Evolutionary conservation across 2,113 vertebrate genomes (phyloP).

Genomic region (Periophthalmus modestus): DNA sequence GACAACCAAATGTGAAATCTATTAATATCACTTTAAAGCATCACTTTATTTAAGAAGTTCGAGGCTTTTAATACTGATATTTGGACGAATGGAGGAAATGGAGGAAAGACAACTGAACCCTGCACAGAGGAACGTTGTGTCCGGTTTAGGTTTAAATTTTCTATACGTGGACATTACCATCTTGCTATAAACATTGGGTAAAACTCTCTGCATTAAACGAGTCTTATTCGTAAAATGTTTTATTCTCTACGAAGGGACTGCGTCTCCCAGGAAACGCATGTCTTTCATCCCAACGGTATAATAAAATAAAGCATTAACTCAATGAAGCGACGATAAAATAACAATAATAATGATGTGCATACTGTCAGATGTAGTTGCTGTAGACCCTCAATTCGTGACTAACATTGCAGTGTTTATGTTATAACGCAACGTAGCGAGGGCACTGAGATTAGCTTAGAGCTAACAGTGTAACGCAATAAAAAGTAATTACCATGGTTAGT

Average conservation of each 20-base stretch:
- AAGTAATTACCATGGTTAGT: slow-evolving; percentile 36
- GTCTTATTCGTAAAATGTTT: not conserved
- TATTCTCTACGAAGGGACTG: not conserved
- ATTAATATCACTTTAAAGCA: too few relatives aligned
- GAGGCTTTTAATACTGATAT: too few relatives aligned
- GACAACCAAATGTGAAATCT: too few relatives aligned
- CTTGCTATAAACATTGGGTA: not conserved
- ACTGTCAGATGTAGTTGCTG: not conserved
- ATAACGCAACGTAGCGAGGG: not conserved
- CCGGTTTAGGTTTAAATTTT: not conserved
- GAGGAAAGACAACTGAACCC: too few relatives aligned
- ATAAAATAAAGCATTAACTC: not conserved
- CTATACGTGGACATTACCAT: not conserved
- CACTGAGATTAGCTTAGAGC: not conserved
- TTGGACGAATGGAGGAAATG: too few relatives aligned
- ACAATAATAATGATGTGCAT: not conserved
- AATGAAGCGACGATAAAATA: not conserved
- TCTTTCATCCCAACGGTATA: not conserved
- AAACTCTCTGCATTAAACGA: not conserved
- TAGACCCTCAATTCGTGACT: too few relatives aligned
- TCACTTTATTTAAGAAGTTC: too few relatives aligned
- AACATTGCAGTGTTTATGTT: not conserved
- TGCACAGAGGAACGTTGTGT: not conserved
- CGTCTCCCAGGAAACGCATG: slow-evolving; percentile 11
- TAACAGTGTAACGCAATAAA: not conserved